Conservation (phyloP, 2,888 invertebrate species). For the Sinhomidia bicolor region DNA sequence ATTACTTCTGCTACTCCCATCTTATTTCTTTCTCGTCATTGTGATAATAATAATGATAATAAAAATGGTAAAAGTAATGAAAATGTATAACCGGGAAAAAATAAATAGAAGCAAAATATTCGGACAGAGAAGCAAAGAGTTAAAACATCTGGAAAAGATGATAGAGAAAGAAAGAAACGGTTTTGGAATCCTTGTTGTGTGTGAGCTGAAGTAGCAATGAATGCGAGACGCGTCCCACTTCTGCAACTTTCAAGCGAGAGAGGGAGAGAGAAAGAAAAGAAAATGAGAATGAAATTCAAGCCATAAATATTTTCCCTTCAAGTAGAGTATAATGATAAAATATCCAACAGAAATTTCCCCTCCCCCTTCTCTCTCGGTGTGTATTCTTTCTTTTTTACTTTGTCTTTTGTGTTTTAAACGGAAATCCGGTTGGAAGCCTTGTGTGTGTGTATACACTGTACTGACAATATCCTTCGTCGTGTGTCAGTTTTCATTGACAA, state of each 20-base stretch:
- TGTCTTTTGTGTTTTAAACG: slow-evolving; percentile 14
- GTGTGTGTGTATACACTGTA: slow-evolving; percentile 5
- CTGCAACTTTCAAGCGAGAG: not conserved
- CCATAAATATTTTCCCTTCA: slow-evolving; percentile 40
- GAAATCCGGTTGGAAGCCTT: slow-evolving; percentile 14
- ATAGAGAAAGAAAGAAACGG: not conserved
- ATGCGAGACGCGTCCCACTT: slow-evolving; percentile 38
- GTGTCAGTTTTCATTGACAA: slow-evolving; percentile 60
- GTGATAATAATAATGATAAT: not conserved
- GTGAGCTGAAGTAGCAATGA: not conserved
- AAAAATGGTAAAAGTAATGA: not conserved
- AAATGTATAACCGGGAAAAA: not conserved
- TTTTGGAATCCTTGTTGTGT: slow-evolving; percentile 11
- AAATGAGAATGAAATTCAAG: slow-evolving; percentile 26
- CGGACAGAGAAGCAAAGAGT: not conserved
- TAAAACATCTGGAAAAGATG: slow-evolving; percentile 10
- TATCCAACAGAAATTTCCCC: not conserved
- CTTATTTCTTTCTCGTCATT: not conserved
- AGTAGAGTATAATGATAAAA: slow-evolving; percentile 32
- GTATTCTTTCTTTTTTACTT: not conserved
- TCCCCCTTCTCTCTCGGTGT: not conserved
- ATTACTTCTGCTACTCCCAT: not conserved
- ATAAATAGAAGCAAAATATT: slow-evolving; percentile 8
- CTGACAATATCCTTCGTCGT: slow-evolving; percentile 41
- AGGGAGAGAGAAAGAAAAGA: slow-evolving; percentile 11